These are phyloP conservation scores for Leptinotarsa rubiginosa DNA, from an alignment of 2,888 invertebrate genomes.

Conservation along the genomic window DNA sequence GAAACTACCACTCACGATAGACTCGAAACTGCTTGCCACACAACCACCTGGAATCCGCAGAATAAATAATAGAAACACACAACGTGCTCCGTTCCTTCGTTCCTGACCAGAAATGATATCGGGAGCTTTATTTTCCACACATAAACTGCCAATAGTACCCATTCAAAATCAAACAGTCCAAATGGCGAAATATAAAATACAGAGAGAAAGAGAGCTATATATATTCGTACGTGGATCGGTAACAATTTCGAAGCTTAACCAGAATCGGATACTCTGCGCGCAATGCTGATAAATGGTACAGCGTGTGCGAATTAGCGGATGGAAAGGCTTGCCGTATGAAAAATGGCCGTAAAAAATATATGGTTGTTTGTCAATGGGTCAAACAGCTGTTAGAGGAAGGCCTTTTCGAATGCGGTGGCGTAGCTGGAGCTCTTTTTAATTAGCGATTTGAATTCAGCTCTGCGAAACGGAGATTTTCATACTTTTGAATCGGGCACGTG, in stretches of 20 bases:
- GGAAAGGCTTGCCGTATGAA: conserved; percentile 29
- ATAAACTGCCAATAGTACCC: conserved; percentile 26
- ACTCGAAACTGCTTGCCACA: background rate
- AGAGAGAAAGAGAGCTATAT: conserved; percentile 23
- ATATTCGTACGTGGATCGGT: conserved; percentile 39
- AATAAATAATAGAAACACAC: conserved; percentile 26
- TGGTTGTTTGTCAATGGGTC: conserved; percentile 30
- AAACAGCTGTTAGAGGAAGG: conserved; percentile 29
- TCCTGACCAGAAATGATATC: conserved; percentile 46
- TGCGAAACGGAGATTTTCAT: conserved; percentile 1
- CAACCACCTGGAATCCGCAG: conserved; percentile 11
- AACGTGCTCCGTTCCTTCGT: conserved; percentile 32
- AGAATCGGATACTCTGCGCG: conserved; percentile 29
- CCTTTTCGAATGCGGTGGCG: conserved; percentile 1
- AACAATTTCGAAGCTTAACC: conserved; percentile 40
- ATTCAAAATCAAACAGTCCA: conserved; percentile 32
- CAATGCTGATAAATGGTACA: conserved; percentile 32
- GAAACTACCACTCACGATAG: background rate
- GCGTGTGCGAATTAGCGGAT: conserved; percentile 31
- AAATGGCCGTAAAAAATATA: conserved; percentile 26
- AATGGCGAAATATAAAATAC: conserved; percentile 36
- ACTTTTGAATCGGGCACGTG: background rate
- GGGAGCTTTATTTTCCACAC: conserved; percentile 39
- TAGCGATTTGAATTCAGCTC: conserved; percentile 18
- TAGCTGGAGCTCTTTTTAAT: conserved; percentile 3